Evolutionary conservation across 2,888 invertebrate species (phyloP), one percentile per base, ranked within the genome.

Genomic region (Drosophila recens): DNA sequence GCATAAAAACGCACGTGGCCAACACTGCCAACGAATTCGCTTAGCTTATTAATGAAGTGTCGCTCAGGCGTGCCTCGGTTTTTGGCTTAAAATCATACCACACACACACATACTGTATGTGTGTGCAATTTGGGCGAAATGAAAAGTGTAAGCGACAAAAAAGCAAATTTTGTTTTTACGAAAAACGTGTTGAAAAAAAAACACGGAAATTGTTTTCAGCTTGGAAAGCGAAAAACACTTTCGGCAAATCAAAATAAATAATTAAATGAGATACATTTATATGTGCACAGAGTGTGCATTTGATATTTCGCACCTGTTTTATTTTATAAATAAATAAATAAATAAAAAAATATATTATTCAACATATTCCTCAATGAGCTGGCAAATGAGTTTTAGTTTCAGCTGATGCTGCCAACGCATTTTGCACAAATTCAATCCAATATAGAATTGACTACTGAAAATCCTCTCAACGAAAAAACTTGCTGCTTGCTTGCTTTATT

Each of bases 271-370:
- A 67, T 69, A 57, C 53, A 49, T 61, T 66, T 65, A 58, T 45
- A 38, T 46, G 61, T 45, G 33, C 38, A 52, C 45, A 56, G 51
- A 23, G 20, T 30, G 65, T 57, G 61, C 70, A 85, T 85, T 82
- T 71, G 66, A 75, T 74, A 79, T 64, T 79, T 86, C 67, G 63
- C 82, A 86, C 83, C 82, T 85, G 86, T 54, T 85, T 62, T 52
- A 66, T 62, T 77, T 76, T 70, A 67, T 17, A 17, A 17, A 17
- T 17, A 20, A 20, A 20, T 3, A 3, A 20, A 11, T 11, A 36
- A n/a, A 4, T 13, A 36, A 36, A n/a, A n/a, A 83, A 83, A 83
- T 83, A 86, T 83, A 86, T 86, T 72, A 83, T 80, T 83, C 80
- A 71, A 70, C 72, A 71, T 42, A 54, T 51, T 42, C 40, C 62